These are phyloP conservation scores for Theocolax elegans DNA, from an alignment of 1,140 invertebrate genomes.

Conservation along the genomic window DNA sequence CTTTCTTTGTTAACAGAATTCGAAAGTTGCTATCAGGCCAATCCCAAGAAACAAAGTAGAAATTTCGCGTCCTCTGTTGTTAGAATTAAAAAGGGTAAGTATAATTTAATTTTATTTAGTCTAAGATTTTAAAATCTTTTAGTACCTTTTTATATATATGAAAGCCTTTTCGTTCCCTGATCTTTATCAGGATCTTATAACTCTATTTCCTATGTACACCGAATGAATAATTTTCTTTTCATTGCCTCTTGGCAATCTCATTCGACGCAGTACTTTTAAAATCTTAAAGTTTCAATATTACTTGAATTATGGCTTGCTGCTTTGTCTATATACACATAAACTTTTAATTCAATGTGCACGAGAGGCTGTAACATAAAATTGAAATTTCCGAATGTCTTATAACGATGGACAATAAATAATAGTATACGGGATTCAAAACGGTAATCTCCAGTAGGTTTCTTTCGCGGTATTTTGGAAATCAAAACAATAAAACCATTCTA, in stretches of 20 bases:
- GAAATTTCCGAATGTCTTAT: no score
- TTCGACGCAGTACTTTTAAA: background rate
- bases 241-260: background rate
- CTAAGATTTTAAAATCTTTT: background rate
- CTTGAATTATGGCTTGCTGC: no score
- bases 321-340: no score
- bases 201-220: background rate
- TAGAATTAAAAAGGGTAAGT: conserved; percentile 88
- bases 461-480: no score
- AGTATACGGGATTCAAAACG: no score
- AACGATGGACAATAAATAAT: no score
- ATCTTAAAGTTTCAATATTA: no score
- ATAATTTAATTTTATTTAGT: background rate
- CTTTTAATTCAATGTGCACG: no score
- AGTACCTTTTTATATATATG: background rate
- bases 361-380: no score
- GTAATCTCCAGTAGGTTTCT: no score
- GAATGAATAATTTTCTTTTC: background rate
- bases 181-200: background rate
- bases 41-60: conserved; percentile 82
- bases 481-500: no score
- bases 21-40: conserved; percentile 90
- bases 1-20: conserved; percentile 53
- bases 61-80: conserved; percentile 83
- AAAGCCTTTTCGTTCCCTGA: background rate